Conservation (phyloP, 2,113 vertebrate species). For the Camelus bactrianus region DNA sequence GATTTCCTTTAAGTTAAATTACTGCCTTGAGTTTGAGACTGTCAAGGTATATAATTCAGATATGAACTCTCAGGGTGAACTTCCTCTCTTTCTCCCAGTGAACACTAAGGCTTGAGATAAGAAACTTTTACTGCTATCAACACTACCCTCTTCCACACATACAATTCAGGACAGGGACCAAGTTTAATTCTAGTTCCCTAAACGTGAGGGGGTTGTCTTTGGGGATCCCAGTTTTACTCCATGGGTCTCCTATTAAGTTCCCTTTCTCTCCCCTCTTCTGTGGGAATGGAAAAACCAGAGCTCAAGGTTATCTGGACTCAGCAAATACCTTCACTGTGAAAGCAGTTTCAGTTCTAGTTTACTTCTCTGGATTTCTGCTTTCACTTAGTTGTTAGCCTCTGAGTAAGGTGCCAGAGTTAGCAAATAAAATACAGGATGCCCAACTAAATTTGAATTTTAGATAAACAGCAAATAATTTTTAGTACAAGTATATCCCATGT, state of each 20-base stretch:
- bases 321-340: background rate
- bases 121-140: background rate
- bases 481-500: background rate
- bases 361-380: background rate
- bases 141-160: background rate
- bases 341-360: background rate
- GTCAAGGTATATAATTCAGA: conserved; percentile 5
- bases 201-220: background rate
- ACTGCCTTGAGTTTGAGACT: background rate
- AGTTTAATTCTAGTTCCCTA: background rate
- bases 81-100: background rate
- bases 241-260: background rate
- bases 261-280: background rate
- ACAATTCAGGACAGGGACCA: background rate
- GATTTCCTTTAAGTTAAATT: conserved; percentile 14
- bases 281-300: background rate
- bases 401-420: background rate
- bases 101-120: background rate
- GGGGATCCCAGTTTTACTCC: background rate
- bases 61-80: background rate
- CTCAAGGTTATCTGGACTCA: background rate
- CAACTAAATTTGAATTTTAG: conserved; percentile 22
- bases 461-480: background rate
- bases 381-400: background rate
- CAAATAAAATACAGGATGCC: background rate